Evolutionary conservation across 2,113 vertebrate species (phyloP).

Genomic region (Gnathonemus echidnorhynchus): DNA sequence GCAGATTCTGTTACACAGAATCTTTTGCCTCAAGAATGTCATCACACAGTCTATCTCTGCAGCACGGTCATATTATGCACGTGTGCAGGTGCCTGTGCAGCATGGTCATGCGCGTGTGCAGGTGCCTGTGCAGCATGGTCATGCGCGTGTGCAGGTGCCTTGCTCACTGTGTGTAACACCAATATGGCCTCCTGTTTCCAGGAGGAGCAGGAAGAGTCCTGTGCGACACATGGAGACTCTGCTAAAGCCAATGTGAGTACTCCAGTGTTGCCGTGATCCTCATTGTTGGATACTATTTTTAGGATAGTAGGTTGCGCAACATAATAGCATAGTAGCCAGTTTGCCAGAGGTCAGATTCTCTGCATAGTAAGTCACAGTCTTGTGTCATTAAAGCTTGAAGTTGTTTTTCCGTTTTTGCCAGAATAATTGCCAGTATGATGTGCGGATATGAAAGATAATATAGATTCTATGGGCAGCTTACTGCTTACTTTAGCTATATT

Average conservation of each 20-base stretch:
- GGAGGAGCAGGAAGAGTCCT: slow-evolving; percentile 50
- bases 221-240: slow-evolving; percentile 46
- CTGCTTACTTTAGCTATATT: background rate
- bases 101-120: no score
- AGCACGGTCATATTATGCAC: no score
- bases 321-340: background rate
- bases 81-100: no score
- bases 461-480: background rate
- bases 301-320: background rate
- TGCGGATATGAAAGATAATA: background rate
- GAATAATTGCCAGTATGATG: background rate
- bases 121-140: background rate
- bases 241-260: slow-evolving; percentile 66
- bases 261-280: background rate
- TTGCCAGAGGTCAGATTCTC: background rate
- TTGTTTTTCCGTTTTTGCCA: background rate
- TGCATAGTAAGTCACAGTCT: background rate
- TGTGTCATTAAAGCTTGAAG: background rate
- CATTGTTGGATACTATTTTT: background rate
- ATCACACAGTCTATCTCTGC: no score
- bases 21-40: no score
- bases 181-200: slow-evolving; percentile 22
- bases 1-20: no score
- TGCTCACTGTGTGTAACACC: background rate
- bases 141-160: background rate